A percentile compares a stretch with the other conserved stretches of the same genome.
These are phyloP conservation scores for Malurus alboscapulatus DNA, from an alignment of 2,113 vertebrate species.

Conservation along the genomic window DNA sequence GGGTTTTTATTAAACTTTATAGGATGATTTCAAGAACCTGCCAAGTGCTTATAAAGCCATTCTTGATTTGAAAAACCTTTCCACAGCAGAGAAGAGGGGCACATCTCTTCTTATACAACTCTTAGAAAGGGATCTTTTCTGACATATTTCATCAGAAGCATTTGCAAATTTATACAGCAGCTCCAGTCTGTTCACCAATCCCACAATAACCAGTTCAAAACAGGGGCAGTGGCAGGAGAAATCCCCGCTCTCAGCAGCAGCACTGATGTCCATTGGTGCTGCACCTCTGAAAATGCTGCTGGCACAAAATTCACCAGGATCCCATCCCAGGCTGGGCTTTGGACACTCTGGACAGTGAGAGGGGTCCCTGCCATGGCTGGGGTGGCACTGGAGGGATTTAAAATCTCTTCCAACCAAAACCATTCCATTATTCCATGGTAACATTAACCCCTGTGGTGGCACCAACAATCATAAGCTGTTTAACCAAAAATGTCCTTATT, in stretches of 20 bases:
- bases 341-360: rapidly evolving
- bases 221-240: not conserved
- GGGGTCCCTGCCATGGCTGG: not conserved
- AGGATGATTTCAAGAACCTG: not conserved
- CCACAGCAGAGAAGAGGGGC: not conserved
- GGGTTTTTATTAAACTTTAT: not conserved
- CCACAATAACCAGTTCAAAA: not conserved
- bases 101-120: not conserved
- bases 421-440: rapidly evolving
- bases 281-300: not conserved
- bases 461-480: not conserved
- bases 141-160: not conserved
- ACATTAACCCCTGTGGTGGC: not conserved
- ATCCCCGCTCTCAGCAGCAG: not conserved
- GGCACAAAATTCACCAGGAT: not conserved
- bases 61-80: not conserved
- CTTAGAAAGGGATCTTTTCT: not conserved
- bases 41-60: not conserved
- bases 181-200: not conserved
- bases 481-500: not conserved
- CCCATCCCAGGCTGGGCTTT: not conserved
- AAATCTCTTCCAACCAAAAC: not conserved
- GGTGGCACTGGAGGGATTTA: not conserved
- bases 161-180: not conserved
- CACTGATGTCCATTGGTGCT: rapidly evolving